These are phyloP conservation scores for Kradibia gibbosae DNA, from an alignment of 1,140 invertebrate species.

Conservation along the genomic window DNA sequence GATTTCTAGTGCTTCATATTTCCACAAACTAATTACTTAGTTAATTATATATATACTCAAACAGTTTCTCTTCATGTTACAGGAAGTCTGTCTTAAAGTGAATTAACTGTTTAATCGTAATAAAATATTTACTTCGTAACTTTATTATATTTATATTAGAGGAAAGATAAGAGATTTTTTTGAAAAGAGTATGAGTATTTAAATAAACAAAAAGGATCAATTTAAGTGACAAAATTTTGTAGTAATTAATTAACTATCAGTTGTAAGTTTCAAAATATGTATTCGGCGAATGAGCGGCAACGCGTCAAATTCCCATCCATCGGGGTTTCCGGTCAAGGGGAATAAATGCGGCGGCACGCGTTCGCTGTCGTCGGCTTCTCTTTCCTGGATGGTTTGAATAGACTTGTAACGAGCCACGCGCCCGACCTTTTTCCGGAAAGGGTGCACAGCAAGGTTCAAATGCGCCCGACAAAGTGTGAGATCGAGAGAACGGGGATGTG, in stretches of 20 bases:
- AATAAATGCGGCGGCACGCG: slow-evolving; percentile 70
- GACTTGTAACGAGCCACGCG: slow-evolving; percentile 71
- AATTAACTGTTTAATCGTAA: too few species aligned
- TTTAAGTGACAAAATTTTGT: slow-evolving; percentile 53
- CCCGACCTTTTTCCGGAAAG: slow-evolving; percentile 54
- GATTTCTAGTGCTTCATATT: too few species aligned
- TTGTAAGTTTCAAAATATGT: slow-evolving; percentile 62
- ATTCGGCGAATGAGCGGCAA: slow-evolving; percentile 26
- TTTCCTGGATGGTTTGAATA: slow-evolving; percentile 71
- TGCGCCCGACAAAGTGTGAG: slow-evolving; percentile 50
- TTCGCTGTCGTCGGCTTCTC: slow-evolving; percentile 55
- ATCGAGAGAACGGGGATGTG: slow-evolving; percentile 50
- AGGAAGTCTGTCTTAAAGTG: too few species aligned
- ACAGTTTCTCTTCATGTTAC: too few species aligned
- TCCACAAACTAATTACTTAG: too few species aligned
- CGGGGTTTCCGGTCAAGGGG: slow-evolving; percentile 62
- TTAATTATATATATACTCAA: too few species aligned
- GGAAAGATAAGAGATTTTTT: too few species aligned
- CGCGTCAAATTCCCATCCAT: neutral
- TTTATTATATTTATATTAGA: too few species aligned
- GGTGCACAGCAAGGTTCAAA: slow-evolving; percentile 33
- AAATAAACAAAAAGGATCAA: slow-evolving; percentile 47
- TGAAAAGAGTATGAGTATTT: neutral
- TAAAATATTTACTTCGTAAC: too few species aligned
- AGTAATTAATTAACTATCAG: slow-evolving; percentile 67